Evolutionary conservation across 2,797 vertebrate genomes (phyloP).

Genomic region (Danionella dracula): DNA sequence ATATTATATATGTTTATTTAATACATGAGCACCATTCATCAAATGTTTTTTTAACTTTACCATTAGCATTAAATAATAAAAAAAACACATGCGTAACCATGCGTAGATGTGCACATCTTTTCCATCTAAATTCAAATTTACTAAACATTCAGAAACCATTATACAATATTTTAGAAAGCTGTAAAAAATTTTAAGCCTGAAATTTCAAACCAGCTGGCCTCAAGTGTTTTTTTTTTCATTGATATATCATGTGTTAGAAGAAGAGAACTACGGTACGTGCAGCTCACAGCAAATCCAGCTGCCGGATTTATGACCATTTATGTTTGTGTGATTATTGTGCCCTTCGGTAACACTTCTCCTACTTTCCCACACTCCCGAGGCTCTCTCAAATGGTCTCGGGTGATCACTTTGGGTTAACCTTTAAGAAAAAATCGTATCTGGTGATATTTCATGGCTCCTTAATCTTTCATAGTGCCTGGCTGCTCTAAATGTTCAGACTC

Average conservation of each 20-base stretch:
- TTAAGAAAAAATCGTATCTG: slow-evolving; percentile 31
- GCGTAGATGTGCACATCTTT: no score
- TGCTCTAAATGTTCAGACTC: neutral
- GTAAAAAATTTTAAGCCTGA: no score
- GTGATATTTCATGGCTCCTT: slow-evolving; percentile 39
- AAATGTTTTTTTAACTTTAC: no score
- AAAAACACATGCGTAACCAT: no score
- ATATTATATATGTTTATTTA: no score
- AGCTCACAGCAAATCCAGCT: slow-evolving; percentile 35
- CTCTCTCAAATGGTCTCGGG: slow-evolving; percentile 4
- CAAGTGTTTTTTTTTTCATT: neutral
- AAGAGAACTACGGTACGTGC: slow-evolving; percentile 29
- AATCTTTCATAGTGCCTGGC: slow-evolving; percentile 17
- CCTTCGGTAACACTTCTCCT: slow-evolving; percentile 13
- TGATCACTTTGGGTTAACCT: slow-evolving; percentile 39
- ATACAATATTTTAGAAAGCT: neutral
- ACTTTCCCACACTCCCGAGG: neutral
- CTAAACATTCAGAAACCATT: neutral
- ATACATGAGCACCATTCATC: no score
- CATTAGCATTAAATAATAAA: no score
- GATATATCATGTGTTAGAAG: slow-evolving; percentile 1
- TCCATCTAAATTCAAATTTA: no score
- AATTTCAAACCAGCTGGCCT: no score
- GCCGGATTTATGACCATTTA: slow-evolving; percentile 4
- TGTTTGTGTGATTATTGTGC: slow-evolving; percentile 17